Percentiles rank a stretch among this genome's conserved stretches.
Conservation (phyloP, 2,888 invertebrate species). For the Sialis fuliginosa region DNA sequence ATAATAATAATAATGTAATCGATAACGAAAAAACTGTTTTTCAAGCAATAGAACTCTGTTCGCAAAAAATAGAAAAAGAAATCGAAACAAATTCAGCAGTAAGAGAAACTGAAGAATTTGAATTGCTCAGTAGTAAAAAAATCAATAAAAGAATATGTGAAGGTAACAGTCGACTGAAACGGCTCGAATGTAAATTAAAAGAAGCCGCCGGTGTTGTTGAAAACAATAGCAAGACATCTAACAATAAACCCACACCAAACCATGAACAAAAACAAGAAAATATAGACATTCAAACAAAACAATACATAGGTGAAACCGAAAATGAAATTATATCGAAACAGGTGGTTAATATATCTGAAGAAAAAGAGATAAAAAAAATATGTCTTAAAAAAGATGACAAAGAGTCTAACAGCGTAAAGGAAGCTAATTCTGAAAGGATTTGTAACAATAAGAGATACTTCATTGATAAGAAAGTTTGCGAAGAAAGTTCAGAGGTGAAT, state of each 20-base stretch:
- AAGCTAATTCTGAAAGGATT: too few relatives aligned
- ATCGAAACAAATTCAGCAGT: slow-evolving; percentile 10
- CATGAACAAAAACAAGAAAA: too few relatives aligned
- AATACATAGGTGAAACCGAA: too few relatives aligned
- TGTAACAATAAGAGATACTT: too few relatives aligned
- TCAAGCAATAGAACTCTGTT: slow-evolving; percentile 6
- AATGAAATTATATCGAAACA: too few relatives aligned
- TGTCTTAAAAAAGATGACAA: too few relatives aligned
- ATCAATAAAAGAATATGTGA: slow-evolving; percentile 22
- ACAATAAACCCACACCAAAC: too few relatives aligned
- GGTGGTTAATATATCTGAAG: too few relatives aligned
- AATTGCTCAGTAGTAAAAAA: slow-evolving; percentile 17
- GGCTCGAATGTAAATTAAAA: slow-evolving; percentile 26
- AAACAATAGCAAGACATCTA: neutral
- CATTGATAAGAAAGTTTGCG: neutral
- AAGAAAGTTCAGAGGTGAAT: slow-evolving; percentile 1
- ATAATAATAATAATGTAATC: slow-evolving; percentile 8
- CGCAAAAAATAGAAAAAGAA: slow-evolving; percentile 11
- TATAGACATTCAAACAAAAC: too few relatives aligned
- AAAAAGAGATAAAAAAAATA: too few relatives aligned
- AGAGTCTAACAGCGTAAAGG: too few relatives aligned
- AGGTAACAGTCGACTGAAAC: slow-evolving; percentile 28
- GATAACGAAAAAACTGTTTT: slow-evolving; percentile 11
- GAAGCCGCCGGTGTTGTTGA: slow-evolving; percentile 19
- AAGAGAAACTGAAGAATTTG: neutral